Evolutionary conservation across 2,797 vertebrate species (phyloP), one percentile per base, ranked within the genome.

Genomic region (Cyprinodon diabolis): DNA sequence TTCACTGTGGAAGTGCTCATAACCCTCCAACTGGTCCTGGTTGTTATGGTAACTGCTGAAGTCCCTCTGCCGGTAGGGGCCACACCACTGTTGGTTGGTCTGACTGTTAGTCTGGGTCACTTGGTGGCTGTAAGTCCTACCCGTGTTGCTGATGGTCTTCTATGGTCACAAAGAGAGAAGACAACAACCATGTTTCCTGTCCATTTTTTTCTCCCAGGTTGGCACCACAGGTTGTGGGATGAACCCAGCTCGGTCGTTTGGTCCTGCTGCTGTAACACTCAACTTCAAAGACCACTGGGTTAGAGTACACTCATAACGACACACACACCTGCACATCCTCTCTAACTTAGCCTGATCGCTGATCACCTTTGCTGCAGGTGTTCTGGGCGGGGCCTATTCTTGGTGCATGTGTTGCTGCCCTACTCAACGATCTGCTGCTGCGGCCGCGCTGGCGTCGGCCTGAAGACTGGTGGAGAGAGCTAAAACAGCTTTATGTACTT

Each of bases 51-150:
- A 1, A 70, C 68, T 13, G 8, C 11, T 1, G 66, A 69, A 4
- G 3, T 66, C 17, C 4, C 60, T 0, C 52, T 74, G 23, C 54
- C 71, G 0, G 13, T 54, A 4, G 19, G 43, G 19, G 66, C 21
- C 13, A 9, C 52, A 35, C 47, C 72, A 7, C 60, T 79, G 54
- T 52, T 79, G 47, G 77, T 79, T 0, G 77, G 77, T 21, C 60
- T 79, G 62, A 40, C 68, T 48, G 72, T 79, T 68, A 62, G 72
- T 75, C 72, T 79, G 40, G 77, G 77, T 60, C 77, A 79, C 62
- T 19, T 79, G 45, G 68, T 79, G 35, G 68, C 77, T 37, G 77
- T 79, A 79, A 79, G 77, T 73, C 25, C 43, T 10, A 3, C 56
- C 47, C 35, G 52, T n/a, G 10, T 45, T 21, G 15, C 15, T 49